Conservation (phyloP, 1,140 invertebrate species). For the Lanistes nyassanus region DNA sequence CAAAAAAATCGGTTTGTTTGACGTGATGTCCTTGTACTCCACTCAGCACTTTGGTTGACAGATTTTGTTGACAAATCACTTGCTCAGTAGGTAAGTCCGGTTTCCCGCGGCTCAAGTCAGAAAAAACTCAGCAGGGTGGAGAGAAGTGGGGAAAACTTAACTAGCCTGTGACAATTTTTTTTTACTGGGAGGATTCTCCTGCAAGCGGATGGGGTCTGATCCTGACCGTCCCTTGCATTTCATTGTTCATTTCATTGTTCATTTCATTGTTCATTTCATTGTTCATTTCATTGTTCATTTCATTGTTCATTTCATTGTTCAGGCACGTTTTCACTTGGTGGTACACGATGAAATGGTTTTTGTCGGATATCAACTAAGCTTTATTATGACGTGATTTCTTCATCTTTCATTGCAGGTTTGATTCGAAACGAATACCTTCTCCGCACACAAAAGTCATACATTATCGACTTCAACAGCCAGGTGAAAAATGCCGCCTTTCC, state of each 20-base stretch:
- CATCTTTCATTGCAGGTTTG: background rate
- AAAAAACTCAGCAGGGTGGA: no score
- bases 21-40: no score
- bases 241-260: background rate
- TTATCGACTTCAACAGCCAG: background rate
- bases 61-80: no score
- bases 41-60: no score
- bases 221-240: background rate
- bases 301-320: background rate
- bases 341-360: background rate
- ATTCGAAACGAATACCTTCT: slow-evolving; percentile 10
- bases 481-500: background rate
- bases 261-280: background rate
- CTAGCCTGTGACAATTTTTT: no score
- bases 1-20: no score
- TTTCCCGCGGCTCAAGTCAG: background rate
- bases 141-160: no score
- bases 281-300: background rate
- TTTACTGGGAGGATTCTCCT: background rate
- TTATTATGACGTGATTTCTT: background rate
- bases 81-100: no score
- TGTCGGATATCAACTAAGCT: background rate
- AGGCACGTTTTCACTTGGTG: background rate
- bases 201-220: background rate
- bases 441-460: background rate